Percentiles rank a stretch among this genome's conserved stretches.
Evolutionary conservation across 2,888 invertebrate genomes (phyloP).

Genomic region (Diplazon laetatorius): DNA sequence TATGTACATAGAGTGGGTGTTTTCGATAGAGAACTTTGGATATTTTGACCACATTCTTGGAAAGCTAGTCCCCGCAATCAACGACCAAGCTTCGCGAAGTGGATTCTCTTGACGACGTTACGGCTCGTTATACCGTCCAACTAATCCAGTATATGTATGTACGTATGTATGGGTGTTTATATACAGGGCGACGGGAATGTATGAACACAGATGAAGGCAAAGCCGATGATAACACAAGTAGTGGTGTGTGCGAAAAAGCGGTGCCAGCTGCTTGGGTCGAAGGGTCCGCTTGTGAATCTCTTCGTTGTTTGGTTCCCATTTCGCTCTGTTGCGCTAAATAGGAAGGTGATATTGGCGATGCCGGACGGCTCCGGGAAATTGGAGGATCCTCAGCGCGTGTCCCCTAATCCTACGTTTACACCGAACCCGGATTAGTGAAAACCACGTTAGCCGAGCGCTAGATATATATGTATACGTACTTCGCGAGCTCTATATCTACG

Average conservation of each 20-base stretch:
- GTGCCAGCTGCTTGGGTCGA: constrained; percentile 39
- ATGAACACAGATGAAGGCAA: constrained; percentile 54
- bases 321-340: constrained; percentile 26
- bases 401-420: constrained; percentile 68
- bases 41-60: constrained; percentile 27
- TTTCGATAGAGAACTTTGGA: constrained; percentile 48
- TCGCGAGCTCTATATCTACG: no score
- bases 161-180: background rate
- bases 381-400: constrained; percentile 50
- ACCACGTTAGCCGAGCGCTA: constrained; percentile 21
- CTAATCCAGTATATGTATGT: background rate
- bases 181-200: background rate
- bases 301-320: constrained; percentile 13
- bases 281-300: constrained; percentile 4
- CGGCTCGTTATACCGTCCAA: constrained; percentile 22
- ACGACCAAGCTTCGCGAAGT: constrained; percentile 46
- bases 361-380: constrained; percentile 57
- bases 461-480: background rate
- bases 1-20: constrained; percentile 1
- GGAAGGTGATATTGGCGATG: constrained; percentile 37
- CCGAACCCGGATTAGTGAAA: constrained; percentile 67
- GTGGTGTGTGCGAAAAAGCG: constrained; percentile 55
- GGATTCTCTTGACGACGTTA: constrained; percentile 57
- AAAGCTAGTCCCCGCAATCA: constrained; percentile 48
- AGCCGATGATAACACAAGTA: constrained; percentile 50